phyloP scores from a whole-genome alignment of 2,113 vertebrate genomes.

The Pterocles gutturalis region DNA sequence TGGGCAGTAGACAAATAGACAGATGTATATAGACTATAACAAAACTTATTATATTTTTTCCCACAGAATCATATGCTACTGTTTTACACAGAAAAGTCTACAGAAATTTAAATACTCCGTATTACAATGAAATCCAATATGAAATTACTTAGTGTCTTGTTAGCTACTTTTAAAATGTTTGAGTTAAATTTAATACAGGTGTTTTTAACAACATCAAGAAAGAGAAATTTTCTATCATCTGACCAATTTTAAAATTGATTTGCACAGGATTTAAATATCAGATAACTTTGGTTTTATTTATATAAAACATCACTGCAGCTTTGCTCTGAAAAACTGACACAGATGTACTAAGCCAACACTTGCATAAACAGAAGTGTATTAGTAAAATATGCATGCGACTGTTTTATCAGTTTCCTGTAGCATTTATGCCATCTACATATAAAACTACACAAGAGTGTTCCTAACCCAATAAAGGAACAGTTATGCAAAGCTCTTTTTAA shows the following conservation, averaged over 20 bases:
- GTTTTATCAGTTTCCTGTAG: not conserved
- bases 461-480: not conserved
- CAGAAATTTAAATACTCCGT: not conserved
- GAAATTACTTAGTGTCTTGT: not conserved
- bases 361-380: not conserved
- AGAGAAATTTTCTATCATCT: not conserved
- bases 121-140: not conserved
- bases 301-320: not conserved
- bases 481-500: not conserved
- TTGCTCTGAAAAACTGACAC: not conserved
- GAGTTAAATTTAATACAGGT: not conserved
- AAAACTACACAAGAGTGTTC: not conserved
- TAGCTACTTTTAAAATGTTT: not conserved
- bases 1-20: not conserved
- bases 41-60: not conserved
- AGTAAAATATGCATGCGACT: not conserved
- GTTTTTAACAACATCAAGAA: not conserved
- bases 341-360: not conserved
- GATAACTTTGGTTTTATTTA: not conserved
- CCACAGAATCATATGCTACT: not conserved
- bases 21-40: not conserved
- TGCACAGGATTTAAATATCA: not conserved
- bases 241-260: not conserved
- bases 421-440: not conserved
- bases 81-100: not conserved